Percentiles rank a stretch among this genome's conserved stretches.
These are phyloP conservation scores for Myxocyprinus asiaticus DNA, from an alignment of 2,113 vertebrate species.

Conservation along the genomic window DNA sequence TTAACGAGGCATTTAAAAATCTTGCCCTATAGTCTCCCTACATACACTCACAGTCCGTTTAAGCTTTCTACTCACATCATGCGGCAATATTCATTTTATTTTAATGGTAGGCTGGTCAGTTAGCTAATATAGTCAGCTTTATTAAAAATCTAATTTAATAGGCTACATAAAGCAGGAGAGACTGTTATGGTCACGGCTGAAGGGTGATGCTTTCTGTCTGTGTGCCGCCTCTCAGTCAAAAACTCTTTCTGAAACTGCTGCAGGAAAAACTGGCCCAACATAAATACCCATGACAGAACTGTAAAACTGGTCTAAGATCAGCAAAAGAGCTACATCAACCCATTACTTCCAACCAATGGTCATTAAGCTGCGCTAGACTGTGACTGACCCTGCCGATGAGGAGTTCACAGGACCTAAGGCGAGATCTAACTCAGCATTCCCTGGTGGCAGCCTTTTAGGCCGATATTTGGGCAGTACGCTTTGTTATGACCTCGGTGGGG, in stretches of 20 bases:
- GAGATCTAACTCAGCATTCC: conserved; percentile 19
- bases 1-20: conserved; percentile 37
- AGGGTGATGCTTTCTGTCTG: conserved; percentile 12
- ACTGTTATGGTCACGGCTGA: conserved; percentile 21
- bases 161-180: conserved; percentile 17
- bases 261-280: neutral
- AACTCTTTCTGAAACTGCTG: neutral
- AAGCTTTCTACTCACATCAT: conserved; percentile 19
- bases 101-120: conserved; percentile 45
- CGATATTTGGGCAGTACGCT: neutral
- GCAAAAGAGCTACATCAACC: conserved; percentile 20
- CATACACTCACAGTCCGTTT: neutral
- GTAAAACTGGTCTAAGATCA: conserved; percentile 21
- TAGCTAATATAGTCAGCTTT: conserved; percentile 39
- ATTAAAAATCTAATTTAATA: conserved; percentile 39
- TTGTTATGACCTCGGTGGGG: neutral
- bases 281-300: conserved; percentile 12
- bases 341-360: conserved; percentile 22
- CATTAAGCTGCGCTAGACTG: conserved; percentile 17
- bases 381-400: conserved; percentile 21
- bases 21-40: neutral
- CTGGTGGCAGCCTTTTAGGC: neutral
- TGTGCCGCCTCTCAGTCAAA: neutral
- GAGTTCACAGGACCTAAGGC: conserved; percentile 2
- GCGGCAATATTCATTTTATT: conserved; percentile 32